These are phyloP conservation scores for Calliphora vicina DNA, from an alignment of 1,140 invertebrate species.

Conservation along the genomic window DNA sequence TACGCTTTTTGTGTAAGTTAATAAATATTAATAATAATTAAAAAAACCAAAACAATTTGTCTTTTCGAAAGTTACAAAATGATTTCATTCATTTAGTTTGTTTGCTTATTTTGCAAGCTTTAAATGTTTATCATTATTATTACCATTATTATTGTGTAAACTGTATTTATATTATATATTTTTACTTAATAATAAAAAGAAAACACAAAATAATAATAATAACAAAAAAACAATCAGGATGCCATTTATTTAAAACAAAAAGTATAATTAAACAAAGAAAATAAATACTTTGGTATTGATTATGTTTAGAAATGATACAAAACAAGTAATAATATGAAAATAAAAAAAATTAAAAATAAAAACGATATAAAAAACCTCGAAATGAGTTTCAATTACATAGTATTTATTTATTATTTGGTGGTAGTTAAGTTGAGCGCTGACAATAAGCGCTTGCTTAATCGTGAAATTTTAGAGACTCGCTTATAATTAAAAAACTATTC, in stretches of 20 bases:
- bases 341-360: neutral
- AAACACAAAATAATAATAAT: neutral
- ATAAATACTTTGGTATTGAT: neutral
- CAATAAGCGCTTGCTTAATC: no score
- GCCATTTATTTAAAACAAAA: neutral
- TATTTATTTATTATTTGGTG: no score
- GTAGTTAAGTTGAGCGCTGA: no score
- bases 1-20: neutral
- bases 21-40: neutral
- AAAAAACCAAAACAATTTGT: neutral
- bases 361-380: neutral
- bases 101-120: neutral
- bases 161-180: constrained; percentile 2
- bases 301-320: neutral
- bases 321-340: neutral
- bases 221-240: neutral
- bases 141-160: neutral
- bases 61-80: neutral
- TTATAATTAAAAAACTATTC: no score
- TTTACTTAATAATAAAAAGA: neutral
- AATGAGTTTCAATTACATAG: neutral
- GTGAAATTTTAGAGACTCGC: no score
- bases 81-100: neutral
- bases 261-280: neutral
- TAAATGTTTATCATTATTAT: neutral